Evolutionary conservation across 2,888 invertebrate genomes (phyloP).

Genomic region (Tipula vernalis): DNA sequence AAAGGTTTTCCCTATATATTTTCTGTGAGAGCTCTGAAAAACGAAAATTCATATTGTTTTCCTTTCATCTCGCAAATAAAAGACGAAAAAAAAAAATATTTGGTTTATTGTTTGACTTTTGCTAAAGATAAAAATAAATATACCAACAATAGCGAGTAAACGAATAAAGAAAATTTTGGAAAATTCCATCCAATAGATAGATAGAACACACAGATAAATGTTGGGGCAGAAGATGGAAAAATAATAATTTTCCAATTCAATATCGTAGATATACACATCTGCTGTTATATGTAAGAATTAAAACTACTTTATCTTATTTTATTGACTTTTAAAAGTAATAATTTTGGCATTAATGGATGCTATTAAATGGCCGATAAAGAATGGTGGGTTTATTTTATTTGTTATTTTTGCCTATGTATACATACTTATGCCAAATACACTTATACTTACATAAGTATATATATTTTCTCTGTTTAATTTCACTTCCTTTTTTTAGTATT

Average conservation of each 20-base stretch:
- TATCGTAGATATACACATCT: neutral
- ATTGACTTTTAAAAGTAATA: neutral
- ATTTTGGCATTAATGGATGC: neutral
- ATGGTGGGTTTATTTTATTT: neutral
- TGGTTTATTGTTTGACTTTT: slow-evolving; percentile 1
- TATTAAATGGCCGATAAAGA: neutral
- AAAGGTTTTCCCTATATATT: neutral
- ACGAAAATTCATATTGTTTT: neutral
- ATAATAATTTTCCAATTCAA: neutral
- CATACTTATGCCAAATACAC: too few species aligned
- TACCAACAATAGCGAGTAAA: neutral
- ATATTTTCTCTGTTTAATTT: neutral
- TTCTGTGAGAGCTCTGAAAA: neutral
- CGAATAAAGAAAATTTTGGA: neutral
- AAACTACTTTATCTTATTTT: neutral
- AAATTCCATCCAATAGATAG: neutral
- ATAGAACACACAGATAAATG: neutral
- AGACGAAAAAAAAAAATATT: neutral
- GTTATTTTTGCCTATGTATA: neutral
- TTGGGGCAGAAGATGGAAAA: neutral
- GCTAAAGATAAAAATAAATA: neutral
- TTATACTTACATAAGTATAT: too few species aligned
- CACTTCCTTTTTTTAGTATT: neutral
- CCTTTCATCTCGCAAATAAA: neutral
- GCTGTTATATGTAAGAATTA: neutral